Evolutionary conservation across 1,140 invertebrate species (phyloP).

Genomic region (Oreohelix idahoensis): DNA sequence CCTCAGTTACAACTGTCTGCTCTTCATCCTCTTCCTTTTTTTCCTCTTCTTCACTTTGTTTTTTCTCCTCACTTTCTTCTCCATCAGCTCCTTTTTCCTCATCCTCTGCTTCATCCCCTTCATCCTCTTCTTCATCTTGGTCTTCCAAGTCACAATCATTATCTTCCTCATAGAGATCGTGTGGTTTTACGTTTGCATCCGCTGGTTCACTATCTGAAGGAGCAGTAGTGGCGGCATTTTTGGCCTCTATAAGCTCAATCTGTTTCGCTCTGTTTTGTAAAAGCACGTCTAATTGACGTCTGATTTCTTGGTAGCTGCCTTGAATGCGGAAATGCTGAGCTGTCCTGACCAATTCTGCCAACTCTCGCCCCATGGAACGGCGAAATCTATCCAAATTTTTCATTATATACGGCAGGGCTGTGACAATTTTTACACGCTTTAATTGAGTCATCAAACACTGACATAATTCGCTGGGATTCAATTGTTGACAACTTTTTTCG

Average conservation of each 20-base stretch:
- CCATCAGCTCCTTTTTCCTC: too few species aligned
- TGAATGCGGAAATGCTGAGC: constrained; percentile 60
- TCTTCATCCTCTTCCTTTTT: constrained; percentile 20
- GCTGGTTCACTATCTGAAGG: not conserved
- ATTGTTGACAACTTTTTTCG: constrained; percentile 71
- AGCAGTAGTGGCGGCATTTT: constrained; percentile 1
- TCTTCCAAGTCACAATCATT: constrained; percentile 35
- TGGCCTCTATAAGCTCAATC: constrained; percentile 5
- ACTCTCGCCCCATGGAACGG: constrained; percentile 61
- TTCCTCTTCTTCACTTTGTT: not conserved
- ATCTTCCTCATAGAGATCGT: not conserved
- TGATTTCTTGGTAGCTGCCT: constrained; percentile 64
- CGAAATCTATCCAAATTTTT: constrained; percentile 65
- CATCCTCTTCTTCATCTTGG: constrained; percentile 21
- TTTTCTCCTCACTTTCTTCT: not conserved
- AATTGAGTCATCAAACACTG: constrained; percentile 71
- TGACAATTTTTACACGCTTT: constrained; percentile 64
- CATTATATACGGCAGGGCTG: constrained; percentile 66
- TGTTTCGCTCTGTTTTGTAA: constrained; percentile 45
- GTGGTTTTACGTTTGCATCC: not conserved
- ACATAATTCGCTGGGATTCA: constrained; percentile 72
- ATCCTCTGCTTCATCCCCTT: constrained; percentile 14
- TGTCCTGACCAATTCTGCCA: constrained; percentile 57
- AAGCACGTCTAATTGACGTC: constrained; percentile 56
- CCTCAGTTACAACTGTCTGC: not conserved